phyloP scores from a whole-genome alignment of 2,888 invertebrate genomes.

The Drosophila stalkeri region DNA sequence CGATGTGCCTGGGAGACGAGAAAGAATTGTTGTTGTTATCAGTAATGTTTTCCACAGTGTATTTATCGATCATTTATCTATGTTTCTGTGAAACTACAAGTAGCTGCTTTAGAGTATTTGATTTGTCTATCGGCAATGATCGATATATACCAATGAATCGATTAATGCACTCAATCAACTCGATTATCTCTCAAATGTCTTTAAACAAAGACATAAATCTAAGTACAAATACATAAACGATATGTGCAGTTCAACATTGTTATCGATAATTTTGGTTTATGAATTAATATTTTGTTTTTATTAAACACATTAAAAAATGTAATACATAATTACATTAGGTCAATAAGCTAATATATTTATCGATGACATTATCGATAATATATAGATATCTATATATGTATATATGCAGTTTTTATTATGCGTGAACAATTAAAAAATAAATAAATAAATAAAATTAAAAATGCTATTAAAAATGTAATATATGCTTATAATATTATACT shows the following conservation, averaged over 20 bases:
- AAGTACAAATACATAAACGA: background rate
- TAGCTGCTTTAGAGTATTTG: background rate
- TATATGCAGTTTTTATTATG: background rate
- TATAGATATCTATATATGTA: background rate
- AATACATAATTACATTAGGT: background rate
- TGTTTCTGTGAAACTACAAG: background rate
- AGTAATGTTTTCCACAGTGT: background rate
- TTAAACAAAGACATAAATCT: too few species aligned
- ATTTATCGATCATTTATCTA: background rate
- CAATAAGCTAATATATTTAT: background rate
- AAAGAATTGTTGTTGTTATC: background rate
- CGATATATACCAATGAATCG: background rate
- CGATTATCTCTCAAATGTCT: background rate
- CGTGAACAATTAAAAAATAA: too few species aligned
- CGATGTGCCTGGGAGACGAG: conserved; percentile 13
- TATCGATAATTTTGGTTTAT: background rate
- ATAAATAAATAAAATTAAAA: too few species aligned
- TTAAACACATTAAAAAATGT: background rate
- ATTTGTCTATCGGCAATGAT: background rate
- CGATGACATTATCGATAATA: background rate
- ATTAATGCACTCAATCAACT: background rate
- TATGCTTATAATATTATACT: too few species aligned
- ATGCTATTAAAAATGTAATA: too few species aligned
- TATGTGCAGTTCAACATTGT: background rate
- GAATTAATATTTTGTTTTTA: background rate